phyloP scores from a whole-genome alignment of 2,888 invertebrate species.

The Mesodorylaimus sp. region DNA sequence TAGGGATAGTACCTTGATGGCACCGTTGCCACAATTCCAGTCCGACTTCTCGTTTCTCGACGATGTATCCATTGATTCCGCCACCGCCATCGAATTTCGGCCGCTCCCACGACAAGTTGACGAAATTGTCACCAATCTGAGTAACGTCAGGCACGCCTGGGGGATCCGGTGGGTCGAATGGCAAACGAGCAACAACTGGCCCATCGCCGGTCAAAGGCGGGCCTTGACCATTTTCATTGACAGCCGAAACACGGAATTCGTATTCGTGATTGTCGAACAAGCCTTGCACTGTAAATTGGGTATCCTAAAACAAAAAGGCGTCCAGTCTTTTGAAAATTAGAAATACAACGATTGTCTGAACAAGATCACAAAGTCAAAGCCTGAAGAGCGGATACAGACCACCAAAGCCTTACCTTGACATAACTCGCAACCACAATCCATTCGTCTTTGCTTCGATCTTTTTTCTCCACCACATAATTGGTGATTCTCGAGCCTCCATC shows the following conservation, averaged over 20 bases:
- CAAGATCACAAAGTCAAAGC: too few relatives aligned
- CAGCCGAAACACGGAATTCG: slow-evolving; percentile 85
- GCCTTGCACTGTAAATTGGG: slow-evolving; percentile 71
- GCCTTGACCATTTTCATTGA: slow-evolving; percentile 78
- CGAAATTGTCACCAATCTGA: slow-evolving; percentile 91
- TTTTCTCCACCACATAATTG: slow-evolving; percentile 84
- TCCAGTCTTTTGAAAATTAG: too few relatives aligned
- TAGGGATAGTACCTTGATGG: slow-evolving; percentile 22
- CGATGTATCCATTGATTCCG: slow-evolving; percentile 87
- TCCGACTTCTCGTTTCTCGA: slow-evolving; percentile 38
- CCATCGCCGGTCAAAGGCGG: slow-evolving; percentile 68
- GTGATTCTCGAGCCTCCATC: slow-evolving; percentile 80
- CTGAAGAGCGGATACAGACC: too few relatives aligned
- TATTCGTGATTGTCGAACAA: slow-evolving; percentile 91
- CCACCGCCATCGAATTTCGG: slow-evolving; percentile 86
- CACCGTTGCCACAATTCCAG: slow-evolving; percentile 20
- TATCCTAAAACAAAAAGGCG: slow-evolving; percentile 48
- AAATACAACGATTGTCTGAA: too few relatives aligned
- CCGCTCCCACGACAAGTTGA: slow-evolving; percentile 83
- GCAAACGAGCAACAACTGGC: slow-evolving; percentile 70
- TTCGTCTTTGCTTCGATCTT: slow-evolving; percentile 62
- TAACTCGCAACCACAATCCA: slow-evolving; percentile 71
- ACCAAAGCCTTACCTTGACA: slow-evolving; percentile 42
- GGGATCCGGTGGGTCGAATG: slow-evolving; percentile 66
- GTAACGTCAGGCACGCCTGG: slow-evolving; percentile 77